phyloP scores from a whole-genome alignment of 35 echinoderm and acorn worm genomes.

The Apostichopus californicus region DNA sequence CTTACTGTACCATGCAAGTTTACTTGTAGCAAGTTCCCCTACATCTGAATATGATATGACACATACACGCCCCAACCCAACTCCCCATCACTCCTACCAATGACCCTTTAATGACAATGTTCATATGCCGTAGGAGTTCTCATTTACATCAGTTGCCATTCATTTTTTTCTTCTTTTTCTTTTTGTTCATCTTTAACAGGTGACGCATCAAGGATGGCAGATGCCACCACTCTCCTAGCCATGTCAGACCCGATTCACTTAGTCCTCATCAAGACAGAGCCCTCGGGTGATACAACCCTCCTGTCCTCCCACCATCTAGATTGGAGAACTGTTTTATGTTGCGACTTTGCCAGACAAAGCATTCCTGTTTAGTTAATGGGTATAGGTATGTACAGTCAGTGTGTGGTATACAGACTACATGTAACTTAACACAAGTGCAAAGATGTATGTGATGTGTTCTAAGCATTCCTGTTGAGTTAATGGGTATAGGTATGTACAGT shows the following conservation, averaged over 20 bases:
- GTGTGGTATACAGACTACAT: no score
- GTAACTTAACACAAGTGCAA: no score
- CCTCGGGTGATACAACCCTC: conserved; percentile 80
- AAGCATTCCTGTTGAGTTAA: conserved; percentile 82
- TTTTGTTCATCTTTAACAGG: conserved; percentile 47
- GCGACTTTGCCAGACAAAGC: conserved; percentile 68
- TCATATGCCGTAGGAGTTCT: no score
- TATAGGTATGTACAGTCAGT: conserved; percentile 66
- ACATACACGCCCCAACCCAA: no score
- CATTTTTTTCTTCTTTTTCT: neutral
- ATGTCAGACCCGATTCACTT: conserved; percentile 90
- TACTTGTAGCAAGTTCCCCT: no score
- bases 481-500: conserved; percentile 83
- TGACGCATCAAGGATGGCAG: conserved; percentile 95
- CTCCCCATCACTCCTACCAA: no score
- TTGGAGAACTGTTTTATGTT: conserved; percentile 89
- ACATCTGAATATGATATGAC: no score
- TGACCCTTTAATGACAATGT: no score
- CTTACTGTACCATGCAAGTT: no score
- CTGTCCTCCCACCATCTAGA: conserved; percentile 85
- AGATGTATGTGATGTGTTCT: no score
- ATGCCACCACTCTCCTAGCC: conserved; percentile 67
- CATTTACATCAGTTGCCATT: no score
- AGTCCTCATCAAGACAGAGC: conserved; percentile 91
- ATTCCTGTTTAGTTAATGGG: conserved; percentile 89